Percentiles rank a stretch among this genome's conserved stretches.
Evolutionary conservation across 2,888 invertebrate species (phyloP).

Genomic region (Caenorhabditis imperialis): DNA sequence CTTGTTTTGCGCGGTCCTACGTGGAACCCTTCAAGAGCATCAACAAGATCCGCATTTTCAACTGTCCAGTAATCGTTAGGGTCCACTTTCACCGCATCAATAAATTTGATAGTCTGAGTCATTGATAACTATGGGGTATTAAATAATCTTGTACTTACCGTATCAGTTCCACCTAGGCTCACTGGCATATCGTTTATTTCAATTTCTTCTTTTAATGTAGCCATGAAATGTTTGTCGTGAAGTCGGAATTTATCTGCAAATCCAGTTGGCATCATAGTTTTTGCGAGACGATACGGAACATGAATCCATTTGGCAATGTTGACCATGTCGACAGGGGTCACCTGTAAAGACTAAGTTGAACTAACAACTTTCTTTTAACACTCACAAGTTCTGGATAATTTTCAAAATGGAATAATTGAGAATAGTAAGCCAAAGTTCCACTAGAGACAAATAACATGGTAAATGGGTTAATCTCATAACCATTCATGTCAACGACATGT

Average conservation of each 20-base stretch:
- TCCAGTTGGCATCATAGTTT: constrained; percentile 76
- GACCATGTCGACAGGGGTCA: constrained; percentile 74
- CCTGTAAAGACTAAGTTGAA: constrained; percentile 46
- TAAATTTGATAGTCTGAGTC: constrained; percentile 70
- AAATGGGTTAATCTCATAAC: constrained; percentile 77
- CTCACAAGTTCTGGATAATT: constrained; percentile 77
- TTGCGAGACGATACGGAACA: constrained; percentile 75
- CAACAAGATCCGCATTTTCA: constrained; percentile 58
- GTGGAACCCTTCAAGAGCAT: constrained; percentile 70
- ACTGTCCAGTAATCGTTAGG: constrained; percentile 71
- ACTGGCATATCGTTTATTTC: constrained; percentile 70
- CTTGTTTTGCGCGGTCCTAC: constrained; percentile 71
- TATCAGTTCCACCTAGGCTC: constrained; percentile 74
- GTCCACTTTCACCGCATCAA: constrained; percentile 68
- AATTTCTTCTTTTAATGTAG: constrained; percentile 69
- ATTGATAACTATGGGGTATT: background rate
- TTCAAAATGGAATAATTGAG: constrained; percentile 77
- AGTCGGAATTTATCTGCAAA: constrained; percentile 75
- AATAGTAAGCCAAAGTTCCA: constrained; percentile 77
- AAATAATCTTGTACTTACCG: constrained; percentile 61
- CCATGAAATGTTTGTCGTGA: constrained; percentile 73
- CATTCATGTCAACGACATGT: constrained; percentile 76
- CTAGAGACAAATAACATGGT: constrained; percentile 76
- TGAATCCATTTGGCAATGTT: constrained; percentile 78
- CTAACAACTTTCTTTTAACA: background rate